Base-by-base conservation (phyloP, 1,140 invertebrate genomes). In the Notospermus geniculatus region DNA sequence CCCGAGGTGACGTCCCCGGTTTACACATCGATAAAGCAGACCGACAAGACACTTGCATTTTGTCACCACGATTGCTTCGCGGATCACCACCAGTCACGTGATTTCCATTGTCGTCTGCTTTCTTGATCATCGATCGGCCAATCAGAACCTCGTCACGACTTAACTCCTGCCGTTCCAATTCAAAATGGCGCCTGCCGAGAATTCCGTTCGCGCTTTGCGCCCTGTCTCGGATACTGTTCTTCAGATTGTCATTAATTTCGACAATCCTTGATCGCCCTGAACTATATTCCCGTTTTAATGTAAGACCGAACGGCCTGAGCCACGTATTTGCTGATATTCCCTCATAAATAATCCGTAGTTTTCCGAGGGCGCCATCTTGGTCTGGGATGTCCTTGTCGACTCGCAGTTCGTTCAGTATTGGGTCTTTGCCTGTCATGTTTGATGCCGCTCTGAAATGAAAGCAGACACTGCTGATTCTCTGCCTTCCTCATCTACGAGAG, bases 131-230 rank as follows among this genome's bases (percentile, higher is more conserved):
- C 46, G 15, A 29, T 43, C 28, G 36, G 19, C 58, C 58, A 22
- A 27, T 28, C 11, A 59, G 43, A 25, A 59, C 46, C 29, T 59
- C n/a, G 43, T 59, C 25, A 13, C 19, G 36, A 50, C 58, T 25
- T 4, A 59, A 30, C 41, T 28, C 17, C 43, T 59, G 58, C 22
- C 43, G 41, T 2, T 29, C 58, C 11, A 50, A 25, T 59, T 59
- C 58, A 36, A 50, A 59, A 50, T 59, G 58, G 58, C 58, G 58
- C 29, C 58, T 39, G 2, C 58, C 58, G 7, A 59, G 39, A 11
- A 59, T 41, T 17, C 32, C 27, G 43, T 36, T 52, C 17, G 58
- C 58, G 11, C 41, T 50, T 41, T 50, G 36, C 43, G 43, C 27
- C 32, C 27, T 32, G 22, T 39, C 29, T 2, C 32, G 17, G 15